Percentiles rank a stretch among this genome's conserved stretches.
These are phyloP conservation scores for Thamnaconus septentrionalis DNA, from an alignment of 2,113 vertebrate genomes.

Conservation along the genomic window DNA sequence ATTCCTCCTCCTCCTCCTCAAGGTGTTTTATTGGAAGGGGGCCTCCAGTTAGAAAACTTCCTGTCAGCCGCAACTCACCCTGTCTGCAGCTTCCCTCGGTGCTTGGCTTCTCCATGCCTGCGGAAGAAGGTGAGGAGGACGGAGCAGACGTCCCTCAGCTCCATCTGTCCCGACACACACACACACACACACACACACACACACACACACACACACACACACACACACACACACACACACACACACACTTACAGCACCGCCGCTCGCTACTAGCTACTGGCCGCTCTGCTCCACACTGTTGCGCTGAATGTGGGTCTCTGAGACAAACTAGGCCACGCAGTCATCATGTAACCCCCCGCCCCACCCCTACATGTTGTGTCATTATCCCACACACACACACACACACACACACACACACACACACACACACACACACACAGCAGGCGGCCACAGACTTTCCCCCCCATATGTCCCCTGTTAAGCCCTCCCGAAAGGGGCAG, in stretches of 20 bases:
- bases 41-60: slow-evolving; percentile 18
- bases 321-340: slow-evolving; percentile 62
- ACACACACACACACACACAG: slow-evolving; percentile 39
- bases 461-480: slow-evolving; percentile 58
- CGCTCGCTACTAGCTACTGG: too few species aligned
- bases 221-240: background rate
- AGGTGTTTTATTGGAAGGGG: too few species aligned
- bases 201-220: background rate
- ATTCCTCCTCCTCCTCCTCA: too few species aligned
- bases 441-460: slow-evolving; percentile 47
- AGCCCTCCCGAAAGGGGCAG: slow-evolving; percentile 44
- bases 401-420: slow-evolving; percentile 39
- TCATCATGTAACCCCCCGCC: slow-evolving; percentile 57
- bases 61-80: slow-evolving; percentile 50
- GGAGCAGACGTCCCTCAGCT: slow-evolving; percentile 47
- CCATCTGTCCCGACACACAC: slow-evolving; percentile 33
- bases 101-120: slow-evolving; percentile 8
- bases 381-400: slow-evolving; percentile 47
- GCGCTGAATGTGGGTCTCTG: slow-evolving; percentile 20
- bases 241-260: too few species aligned
- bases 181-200: background rate
- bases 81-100: slow-evolving; percentile 34
- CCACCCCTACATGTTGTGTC: slow-evolving; percentile 38
- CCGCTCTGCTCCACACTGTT: too few species aligned
- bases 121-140: slow-evolving; percentile 45